Percentiles rank a stretch among this genome's conserved stretches.
phyloP scores from a whole-genome alignment of 92 coral and sea anemone genomes.

The Bergia sp. region DNA sequence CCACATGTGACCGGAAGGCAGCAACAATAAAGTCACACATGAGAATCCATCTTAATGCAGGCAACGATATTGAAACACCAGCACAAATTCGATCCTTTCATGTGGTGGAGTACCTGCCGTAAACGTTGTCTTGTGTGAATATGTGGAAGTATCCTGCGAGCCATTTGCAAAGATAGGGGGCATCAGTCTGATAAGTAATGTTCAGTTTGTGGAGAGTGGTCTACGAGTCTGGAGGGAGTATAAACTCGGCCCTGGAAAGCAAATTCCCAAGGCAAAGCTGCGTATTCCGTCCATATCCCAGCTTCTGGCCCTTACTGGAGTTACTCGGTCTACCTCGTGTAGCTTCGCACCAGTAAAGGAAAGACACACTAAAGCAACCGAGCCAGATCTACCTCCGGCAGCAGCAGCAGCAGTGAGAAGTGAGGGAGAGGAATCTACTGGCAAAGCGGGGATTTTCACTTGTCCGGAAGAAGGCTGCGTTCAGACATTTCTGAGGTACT shows the following conservation, averaged over 20 bases:
- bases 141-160: background rate
- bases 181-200: slow-evolving; percentile 47
- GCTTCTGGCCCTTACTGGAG: too few species aligned
- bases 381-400: background rate
- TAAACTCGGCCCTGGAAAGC: slow-evolving; percentile 17
- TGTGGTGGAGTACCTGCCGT: slow-evolving; percentile 66
- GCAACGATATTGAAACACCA: slow-evolving; percentile 66
- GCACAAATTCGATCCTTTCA: slow-evolving; percentile 60
- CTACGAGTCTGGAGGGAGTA: slow-evolving; percentile 1
- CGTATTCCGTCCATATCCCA: too few species aligned
- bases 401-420: background rate
- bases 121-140: slow-evolving; percentile 56
- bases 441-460: slow-evolving; percentile 41
- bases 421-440: background rate
- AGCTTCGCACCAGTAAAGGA: too few species aligned
- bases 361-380: too few species aligned
- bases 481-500: slow-evolving; percentile 51
- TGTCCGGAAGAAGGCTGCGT: slow-evolving; percentile 73
- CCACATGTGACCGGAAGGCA: slow-evolving; percentile 63
- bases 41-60: slow-evolving; percentile 62
- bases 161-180: slow-evolving; percentile 8
- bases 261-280: background rate
- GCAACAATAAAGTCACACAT: slow-evolving; percentile 70
- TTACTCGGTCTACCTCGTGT: too few species aligned
- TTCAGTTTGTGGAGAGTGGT: slow-evolving; percentile 12